A percentile compares a stretch with the other conserved stretches of the same genome.
These are phyloP conservation scores for Scaptomyza tumidula DNA, from an alignment of 2,888 invertebrate genomes.

Conservation along the genomic window DNA sequence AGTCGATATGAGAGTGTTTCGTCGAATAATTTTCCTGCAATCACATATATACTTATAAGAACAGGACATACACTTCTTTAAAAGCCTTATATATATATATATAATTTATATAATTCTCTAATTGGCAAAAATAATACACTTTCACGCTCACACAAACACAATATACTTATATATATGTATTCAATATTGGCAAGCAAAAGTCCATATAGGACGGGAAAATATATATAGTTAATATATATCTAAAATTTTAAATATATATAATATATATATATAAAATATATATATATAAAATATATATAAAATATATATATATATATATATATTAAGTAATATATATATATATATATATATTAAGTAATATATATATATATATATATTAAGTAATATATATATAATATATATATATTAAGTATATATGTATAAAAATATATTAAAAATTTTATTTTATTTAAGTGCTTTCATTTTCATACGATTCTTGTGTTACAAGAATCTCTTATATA, in stretches of 20 bases:
- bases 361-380: too few relatives aligned
- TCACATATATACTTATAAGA: too few relatives aligned
- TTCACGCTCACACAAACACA: slow-evolving; percentile 36
- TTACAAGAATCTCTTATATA: slow-evolving; percentile 23
- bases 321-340: slow-evolving; percentile 10
- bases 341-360: slow-evolving; percentile 9
- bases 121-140: slow-evolving; percentile 46
- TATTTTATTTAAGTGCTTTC: slow-evolving; percentile 60
- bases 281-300: too few relatives aligned
- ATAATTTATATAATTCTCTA: background rate
- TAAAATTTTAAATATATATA: background rate
- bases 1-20: too few relatives aligned
- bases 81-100: too few relatives aligned
- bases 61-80: too few relatives aligned
- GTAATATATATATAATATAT: slow-evolving; percentile 19
- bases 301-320: slow-evolving; percentile 19
- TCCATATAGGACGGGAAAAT: slow-evolving; percentile 14
- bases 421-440: slow-evolving; percentile 23
- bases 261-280: too few relatives aligned
- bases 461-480: slow-evolving; percentile 45
- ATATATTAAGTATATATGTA: slow-evolving; percentile 9
- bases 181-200: slow-evolving; percentile 39
- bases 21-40: too few relatives aligned
- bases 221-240: slow-evolving; percentile 17
- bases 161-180: background rate